Evolutionary conservation across 2,797 vertebrate species (phyloP).

Genomic region (Triplophysa yarkandensis): DNA sequence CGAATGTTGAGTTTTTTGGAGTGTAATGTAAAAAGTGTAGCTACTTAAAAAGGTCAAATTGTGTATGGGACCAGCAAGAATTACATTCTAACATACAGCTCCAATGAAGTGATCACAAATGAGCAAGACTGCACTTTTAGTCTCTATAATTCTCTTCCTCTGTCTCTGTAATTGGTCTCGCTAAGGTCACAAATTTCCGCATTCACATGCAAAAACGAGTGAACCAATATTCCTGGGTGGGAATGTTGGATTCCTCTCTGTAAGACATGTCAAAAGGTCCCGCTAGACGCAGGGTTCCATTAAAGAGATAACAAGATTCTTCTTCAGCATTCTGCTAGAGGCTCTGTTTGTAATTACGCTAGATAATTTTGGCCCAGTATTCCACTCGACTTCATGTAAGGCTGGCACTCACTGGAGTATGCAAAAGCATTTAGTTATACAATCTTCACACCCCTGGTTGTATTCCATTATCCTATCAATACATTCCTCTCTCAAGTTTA

Average conservation of each 20-base stretch:
- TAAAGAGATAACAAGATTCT: constrained; percentile 39
- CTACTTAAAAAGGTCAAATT: not conserved
- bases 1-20: too few species aligned
- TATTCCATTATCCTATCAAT: not conserved
- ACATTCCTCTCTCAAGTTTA: not conserved
- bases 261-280: constrained; percentile 5
- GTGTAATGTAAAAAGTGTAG: not conserved
- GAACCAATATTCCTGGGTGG: constrained; percentile 24
- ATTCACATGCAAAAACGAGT: not conserved
- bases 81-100: not conserved
- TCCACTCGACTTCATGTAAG: constrained; percentile 13
- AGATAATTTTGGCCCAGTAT: constrained; percentile 18
- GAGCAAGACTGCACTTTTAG: constrained; percentile 7
- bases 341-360: constrained; percentile 30
- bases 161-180: constrained; percentile 10
- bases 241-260: constrained; percentile 15
- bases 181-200: constrained; percentile 26
- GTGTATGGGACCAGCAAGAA: not conserved
- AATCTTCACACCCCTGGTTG: not conserved
- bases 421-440: not conserved
- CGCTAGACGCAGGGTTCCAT: constrained; percentile 3
- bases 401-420: constrained; percentile 16
- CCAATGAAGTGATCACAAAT: not conserved
- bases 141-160: not conserved
- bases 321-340: not conserved